These are phyloP conservation scores for Actenoides hombroni DNA, from an alignment of 2,113 vertebrate species.

Conservation along the genomic window DNA sequence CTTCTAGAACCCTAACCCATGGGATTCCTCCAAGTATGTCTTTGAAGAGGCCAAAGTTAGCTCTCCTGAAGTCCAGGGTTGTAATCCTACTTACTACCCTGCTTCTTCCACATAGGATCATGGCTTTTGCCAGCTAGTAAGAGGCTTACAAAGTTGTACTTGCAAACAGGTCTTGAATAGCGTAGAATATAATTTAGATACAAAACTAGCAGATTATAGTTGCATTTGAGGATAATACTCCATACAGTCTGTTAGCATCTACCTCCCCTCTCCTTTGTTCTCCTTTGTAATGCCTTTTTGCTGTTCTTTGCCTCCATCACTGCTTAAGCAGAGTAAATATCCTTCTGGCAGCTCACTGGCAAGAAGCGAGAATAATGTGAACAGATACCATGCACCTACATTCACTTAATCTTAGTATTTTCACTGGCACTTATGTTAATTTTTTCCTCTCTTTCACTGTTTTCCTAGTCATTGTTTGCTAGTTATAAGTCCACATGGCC, in stretches of 20 bases:
- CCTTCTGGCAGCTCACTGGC: background rate
- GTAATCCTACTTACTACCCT: too few relatives aligned
- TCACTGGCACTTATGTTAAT: background rate
- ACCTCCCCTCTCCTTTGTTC: background rate
- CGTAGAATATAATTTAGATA: background rate
- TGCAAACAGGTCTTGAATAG: background rate
- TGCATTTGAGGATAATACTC: background rate
- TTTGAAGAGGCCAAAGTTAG: too few relatives aligned
- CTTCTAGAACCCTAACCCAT: too few relatives aligned
- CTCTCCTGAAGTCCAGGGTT: too few relatives aligned
- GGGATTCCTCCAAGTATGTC: too few relatives aligned
- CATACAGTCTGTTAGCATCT: background rate
- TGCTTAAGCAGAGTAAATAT: background rate
- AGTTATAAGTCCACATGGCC: background rate
- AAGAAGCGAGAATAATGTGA: background rate
- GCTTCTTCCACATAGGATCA: too few relatives aligned
- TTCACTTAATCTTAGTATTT: conserved; percentile 11
- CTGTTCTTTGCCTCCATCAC: background rate
- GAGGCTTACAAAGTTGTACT: background rate
- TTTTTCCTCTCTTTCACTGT: background rate
- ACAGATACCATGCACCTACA: background rate
- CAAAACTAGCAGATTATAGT: background rate
- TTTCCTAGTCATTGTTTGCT: conserved; percentile 20
- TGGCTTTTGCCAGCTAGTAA: background rate
- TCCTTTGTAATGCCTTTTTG: background rate